phyloP scores from a whole-genome alignment of 2,888 invertebrate species.

The Coenonympha glycerion region DNA sequence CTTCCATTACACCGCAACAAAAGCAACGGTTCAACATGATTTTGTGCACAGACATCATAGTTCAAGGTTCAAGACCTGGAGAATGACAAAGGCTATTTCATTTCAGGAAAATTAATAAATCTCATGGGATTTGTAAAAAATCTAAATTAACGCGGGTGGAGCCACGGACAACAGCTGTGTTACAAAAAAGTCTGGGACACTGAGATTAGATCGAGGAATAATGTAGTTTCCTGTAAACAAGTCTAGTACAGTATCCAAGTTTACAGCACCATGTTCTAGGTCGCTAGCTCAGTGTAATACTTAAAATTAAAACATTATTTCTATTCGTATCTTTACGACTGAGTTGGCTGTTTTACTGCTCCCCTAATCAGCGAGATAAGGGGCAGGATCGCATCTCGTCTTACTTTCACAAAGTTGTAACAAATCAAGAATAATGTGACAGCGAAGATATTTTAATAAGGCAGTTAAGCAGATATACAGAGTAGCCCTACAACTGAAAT shows the following conservation, averaged over 20 bases:
- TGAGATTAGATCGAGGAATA: no score
- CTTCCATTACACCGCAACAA: no score
- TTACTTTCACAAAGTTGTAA: background rate
- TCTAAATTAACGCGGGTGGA: no score
- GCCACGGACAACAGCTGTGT: no score
- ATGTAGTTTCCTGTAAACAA: background rate
- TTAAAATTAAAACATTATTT: constrained; percentile 2
- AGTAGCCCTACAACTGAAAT: no score
- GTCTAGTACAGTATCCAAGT: background rate
- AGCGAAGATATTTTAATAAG: background rate
- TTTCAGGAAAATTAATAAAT: no score
- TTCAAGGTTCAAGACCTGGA: no score
- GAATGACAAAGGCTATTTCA: no score
- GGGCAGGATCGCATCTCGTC: background rate
- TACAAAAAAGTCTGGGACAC: no score
- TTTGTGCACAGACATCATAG: no score
- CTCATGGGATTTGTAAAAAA: no score
- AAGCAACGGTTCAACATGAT: no score
- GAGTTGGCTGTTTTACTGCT: background rate
- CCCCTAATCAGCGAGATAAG: constrained; percentile 1
- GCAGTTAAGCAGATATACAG: background rate
- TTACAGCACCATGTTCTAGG: background rate
- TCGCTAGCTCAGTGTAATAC: background rate
- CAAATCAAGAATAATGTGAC: background rate
- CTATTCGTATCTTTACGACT: background rate